These are phyloP conservation scores for Encarsia formosa DNA, from an alignment of 2,888 invertebrate genomes.

Conservation along the genomic window DNA sequence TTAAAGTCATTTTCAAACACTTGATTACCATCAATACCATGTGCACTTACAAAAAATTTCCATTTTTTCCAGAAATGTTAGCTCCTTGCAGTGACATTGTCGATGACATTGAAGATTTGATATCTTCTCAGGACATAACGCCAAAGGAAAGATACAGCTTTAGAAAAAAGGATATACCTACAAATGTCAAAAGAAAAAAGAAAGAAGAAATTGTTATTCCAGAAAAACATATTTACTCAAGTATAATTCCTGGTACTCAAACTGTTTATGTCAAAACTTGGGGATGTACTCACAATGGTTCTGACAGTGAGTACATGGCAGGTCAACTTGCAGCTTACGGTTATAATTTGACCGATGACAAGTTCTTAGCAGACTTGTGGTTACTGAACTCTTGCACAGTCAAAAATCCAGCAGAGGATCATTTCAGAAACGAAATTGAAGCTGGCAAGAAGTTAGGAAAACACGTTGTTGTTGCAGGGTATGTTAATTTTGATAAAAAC, in stretches of 20 bases:
- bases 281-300: slow-evolving; percentile 98
- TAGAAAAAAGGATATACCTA: slow-evolving; percentile 67
- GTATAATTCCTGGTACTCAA: slow-evolving; percentile 63
- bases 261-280: slow-evolving; percentile 74
- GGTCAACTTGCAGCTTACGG: slow-evolving; percentile 87
- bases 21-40: no score
- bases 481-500: slow-evolving; percentile 7
- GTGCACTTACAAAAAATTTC: no score
- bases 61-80: slow-evolving; percentile 55
- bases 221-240: slow-evolving; percentile 36
- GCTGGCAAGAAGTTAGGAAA: slow-evolving; percentile 70
- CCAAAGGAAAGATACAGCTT: slow-evolving; percentile 73
- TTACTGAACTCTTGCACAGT: slow-evolving; percentile 97
- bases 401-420: slow-evolving; percentile 94
- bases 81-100: slow-evolving; percentile 65
- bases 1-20: no score
- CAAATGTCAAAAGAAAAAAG: slow-evolving; percentile 55
- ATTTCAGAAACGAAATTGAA: slow-evolving; percentile 86
- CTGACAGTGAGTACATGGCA: slow-evolving; percentile 98
- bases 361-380: slow-evolving; percentile 85
- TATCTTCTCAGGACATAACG: slow-evolving; percentile 73
- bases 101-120: slow-evolving; percentile 81
- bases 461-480: slow-evolving; percentile 88
- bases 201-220: slow-evolving; percentile 29
- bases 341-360: slow-evolving; percentile 77